A percentile compares a stretch with the other conserved stretches of the same genome.
Evolutionary conservation across 30 jellyfish, hydroid and myxozoan genomes (phyloP).

Genomic region (Sanderia malayensis): DNA sequence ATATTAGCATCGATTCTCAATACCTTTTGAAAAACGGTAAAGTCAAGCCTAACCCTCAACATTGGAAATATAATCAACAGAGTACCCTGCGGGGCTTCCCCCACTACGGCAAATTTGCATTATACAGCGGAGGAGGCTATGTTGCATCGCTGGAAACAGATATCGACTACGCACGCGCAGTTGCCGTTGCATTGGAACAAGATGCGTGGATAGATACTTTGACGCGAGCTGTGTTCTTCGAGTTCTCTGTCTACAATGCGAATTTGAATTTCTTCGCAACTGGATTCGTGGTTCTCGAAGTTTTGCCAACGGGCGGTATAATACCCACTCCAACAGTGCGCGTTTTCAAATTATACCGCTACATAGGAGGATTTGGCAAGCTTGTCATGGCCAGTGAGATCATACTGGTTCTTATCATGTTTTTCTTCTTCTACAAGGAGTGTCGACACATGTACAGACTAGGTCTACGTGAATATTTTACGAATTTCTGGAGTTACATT

Average conservation of each 20-base stretch:
- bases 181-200: conserved; percentile 50
- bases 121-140: conserved; percentile 80
- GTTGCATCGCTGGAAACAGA: conserved; percentile 67
- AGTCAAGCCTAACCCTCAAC: conserved; percentile 25
- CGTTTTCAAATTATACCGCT: conserved; percentile 41
- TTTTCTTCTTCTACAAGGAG: conserved; percentile 44
- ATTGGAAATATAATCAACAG: conserved; percentile 38
- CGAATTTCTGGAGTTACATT: conserved; percentile 32
- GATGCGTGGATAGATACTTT: conserved; percentile 60
- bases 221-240: conserved; percentile 83
- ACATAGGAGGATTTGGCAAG: conserved; percentile 21
- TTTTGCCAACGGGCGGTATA: conserved; percentile 56
- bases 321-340: conserved; percentile 30
- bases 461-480: conserved; percentile 26
- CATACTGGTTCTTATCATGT: conserved; percentile 20
- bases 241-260: conserved; percentile 70
- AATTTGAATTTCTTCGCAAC: conserved; percentile 55
- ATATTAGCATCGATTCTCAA: conserved; percentile 25
- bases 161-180: conserved; percentile 55
- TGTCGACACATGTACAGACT: conserved; percentile 37
- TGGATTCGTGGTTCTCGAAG: conserved; percentile 42
- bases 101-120: conserved; percentile 41
- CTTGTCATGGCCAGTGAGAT: conserved; percentile 39
- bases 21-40: conserved; percentile 29
- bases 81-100: conserved; percentile 64